These are phyloP conservation scores for Emydoidea blandingii DNA, from an alignment of 2,797 vertebrate genomes.

Conservation along the genomic window DNA sequence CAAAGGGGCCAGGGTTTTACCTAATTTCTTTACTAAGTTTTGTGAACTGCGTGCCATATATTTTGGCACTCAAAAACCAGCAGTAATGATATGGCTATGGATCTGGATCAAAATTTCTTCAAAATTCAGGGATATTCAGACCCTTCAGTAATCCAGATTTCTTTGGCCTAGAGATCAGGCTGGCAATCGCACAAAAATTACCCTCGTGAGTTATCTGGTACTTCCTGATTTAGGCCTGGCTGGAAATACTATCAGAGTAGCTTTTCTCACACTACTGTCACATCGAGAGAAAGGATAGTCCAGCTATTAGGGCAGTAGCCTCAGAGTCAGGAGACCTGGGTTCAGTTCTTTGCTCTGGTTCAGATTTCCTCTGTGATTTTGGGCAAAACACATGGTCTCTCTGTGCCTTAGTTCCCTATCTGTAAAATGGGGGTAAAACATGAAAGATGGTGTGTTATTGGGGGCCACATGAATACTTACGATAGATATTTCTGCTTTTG, in stretches of 20 bases:
- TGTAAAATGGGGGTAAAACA: not conserved
- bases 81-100: not conserved
- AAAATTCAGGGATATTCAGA: not conserved
- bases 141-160: not conserved
- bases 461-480: not conserved
- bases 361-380: not conserved
- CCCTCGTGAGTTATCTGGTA: not conserved
- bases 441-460: not conserved
- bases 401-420: not conserved
- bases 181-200: not conserved
- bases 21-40: not conserved
- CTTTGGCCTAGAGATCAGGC: not conserved
- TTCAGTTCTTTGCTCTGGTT: not conserved
- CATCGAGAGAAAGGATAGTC: not conserved
- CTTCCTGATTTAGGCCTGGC: not conserved
- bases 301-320: not conserved
- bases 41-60: not conserved
- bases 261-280: not conserved
- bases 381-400: not conserved
- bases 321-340: not conserved
- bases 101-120: not conserved
- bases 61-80: not conserved
- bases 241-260: not conserved
- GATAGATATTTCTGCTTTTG: not conserved
- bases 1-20: not conserved